A percentile compares a stretch with the other conserved stretches of the same genome.
Evolutionary conservation across 2,797 vertebrate species (phyloP).

Genomic region (Halcyon leucocephala): DNA sequence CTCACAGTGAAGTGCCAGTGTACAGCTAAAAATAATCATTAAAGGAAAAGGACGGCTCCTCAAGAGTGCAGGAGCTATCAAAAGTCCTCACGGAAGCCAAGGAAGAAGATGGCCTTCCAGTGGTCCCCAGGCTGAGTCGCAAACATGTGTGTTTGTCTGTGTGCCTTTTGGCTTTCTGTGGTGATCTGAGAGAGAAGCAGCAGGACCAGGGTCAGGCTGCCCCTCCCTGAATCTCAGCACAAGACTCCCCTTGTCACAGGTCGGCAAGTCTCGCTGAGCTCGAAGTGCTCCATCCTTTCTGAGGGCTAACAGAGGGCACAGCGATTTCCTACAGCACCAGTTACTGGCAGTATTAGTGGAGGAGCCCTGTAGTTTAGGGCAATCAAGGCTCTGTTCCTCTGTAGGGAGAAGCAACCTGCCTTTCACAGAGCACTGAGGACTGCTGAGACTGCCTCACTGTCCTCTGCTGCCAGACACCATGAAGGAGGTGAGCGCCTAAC

Average conservation of each 20-base stretch:
- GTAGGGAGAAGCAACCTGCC: too few species aligned
- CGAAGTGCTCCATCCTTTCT: too few species aligned
- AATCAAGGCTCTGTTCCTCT: too few species aligned
- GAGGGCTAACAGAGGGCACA: too few species aligned
- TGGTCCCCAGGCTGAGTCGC: not conserved
- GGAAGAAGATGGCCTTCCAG: not conserved
- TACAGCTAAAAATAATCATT: not conserved
- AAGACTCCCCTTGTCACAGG: not conserved
- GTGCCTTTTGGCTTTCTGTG: too few species aligned
- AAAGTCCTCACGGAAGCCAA: not conserved
- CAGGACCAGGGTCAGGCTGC: not conserved
- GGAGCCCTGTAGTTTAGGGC: too few species aligned
- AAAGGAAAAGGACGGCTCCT: not conserved
- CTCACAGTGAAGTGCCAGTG: not conserved
- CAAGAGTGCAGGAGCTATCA: not conserved
- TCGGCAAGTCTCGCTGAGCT: not conserved
- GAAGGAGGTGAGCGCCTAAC: not conserved
- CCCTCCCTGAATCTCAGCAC: not conserved
- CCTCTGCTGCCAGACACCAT: not conserved
- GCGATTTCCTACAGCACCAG: too few species aligned
- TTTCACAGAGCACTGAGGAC: too few species aligned
- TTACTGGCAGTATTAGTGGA: too few species aligned
- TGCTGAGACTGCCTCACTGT: too few species aligned
- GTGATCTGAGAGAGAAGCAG: not conserved
- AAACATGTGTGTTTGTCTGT: not conserved